Evolutionary conservation across 2,797 vertebrate species (phyloP), one percentile per base, ranked within the genome.

Genomic region (Buceros bicornis): DNA sequence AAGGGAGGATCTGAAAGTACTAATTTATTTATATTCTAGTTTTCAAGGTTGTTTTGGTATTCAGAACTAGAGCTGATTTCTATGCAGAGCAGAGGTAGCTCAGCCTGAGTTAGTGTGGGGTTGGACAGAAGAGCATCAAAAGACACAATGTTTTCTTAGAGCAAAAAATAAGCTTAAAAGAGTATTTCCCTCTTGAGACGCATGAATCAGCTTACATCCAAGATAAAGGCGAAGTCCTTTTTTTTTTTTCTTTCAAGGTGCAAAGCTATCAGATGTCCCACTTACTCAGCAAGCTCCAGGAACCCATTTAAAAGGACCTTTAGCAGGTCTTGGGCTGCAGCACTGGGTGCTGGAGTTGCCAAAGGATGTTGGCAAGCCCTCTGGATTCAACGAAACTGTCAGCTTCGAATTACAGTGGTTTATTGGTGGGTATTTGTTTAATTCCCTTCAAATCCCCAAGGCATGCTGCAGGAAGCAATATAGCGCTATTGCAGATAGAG

Each of bases 381-480:
- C 43, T 62, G 70, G 42, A 72, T 47, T 94, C 35, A 37, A 50
- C 53, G 17, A 14, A 83, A 73, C 62, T 0, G 1, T 33, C 48
- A 93, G 81, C 54, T 91, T 91, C 6, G 1, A 90, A 80, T 81
- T 80, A 25, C n/a, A 35, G 29, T 58, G 58, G 85, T 95, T 94
- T 94, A 67, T 87, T 95, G 54, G 74, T 61, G 70, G 60, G 9
- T 43, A 67, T 92, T 93, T 93, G 86, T 89, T 94, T 83, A 79
- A 95, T 95, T 96, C 86, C 82, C 42, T 92, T 91, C 40, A 86
- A 71, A 87, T 94, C 77, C 71, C 84, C 14, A 33, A 60, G 61
- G 62, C 5, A 2, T 87, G 74, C 57, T 90, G 24, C 58, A 64
- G 86, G 37, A 91, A 95, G 61, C 61, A 73, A 40, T 31, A 11